phyloP scores from a whole-genome alignment of 2,888 invertebrate genomes.

The Trissonchulus latispiculum region DNA sequence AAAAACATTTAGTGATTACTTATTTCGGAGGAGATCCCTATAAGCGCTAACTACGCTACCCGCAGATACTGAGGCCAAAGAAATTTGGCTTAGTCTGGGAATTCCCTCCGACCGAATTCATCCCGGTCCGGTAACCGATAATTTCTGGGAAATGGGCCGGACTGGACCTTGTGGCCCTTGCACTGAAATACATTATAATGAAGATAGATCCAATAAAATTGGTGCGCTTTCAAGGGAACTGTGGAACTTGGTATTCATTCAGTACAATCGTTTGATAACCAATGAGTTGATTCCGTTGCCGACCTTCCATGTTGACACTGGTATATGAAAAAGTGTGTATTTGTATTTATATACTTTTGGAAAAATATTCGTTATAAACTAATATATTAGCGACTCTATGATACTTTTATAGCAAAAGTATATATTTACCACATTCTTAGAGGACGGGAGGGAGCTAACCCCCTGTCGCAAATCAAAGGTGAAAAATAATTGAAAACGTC shows the following conservation, averaged over 20 bases:
- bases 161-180: constrained; percentile 57
- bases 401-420: too few relatives aligned
- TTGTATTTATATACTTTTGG: too few relatives aligned
- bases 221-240: constrained; percentile 87
- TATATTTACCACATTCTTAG: too few relatives aligned
- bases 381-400: too few relatives aligned
- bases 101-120: neutral
- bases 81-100: constrained; percentile 14
- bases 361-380: too few relatives aligned
- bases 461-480: too few relatives aligned
- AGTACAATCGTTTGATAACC: constrained; percentile 68
- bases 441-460: too few relatives aligned
- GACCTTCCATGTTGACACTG: constrained; percentile 75
- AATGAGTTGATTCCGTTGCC: constrained; percentile 60
- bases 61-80: neutral
- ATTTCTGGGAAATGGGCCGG: constrained; percentile 18
- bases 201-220: too few relatives aligned
- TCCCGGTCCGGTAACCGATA: neutral
- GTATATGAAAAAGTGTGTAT: too few relatives aligned
- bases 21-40: constrained; percentile 66
- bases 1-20: constrained; percentile 68
- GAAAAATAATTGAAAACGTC: too few relatives aligned
- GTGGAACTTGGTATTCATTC: constrained; percentile 94
- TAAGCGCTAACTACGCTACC: neutral
- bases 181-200: constrained; percentile 86